Percentiles rank a stretch among this genome's conserved stretches.
phyloP scores from a whole-genome alignment of 2,888 invertebrate species.

The Apodemia mormo region DNA sequence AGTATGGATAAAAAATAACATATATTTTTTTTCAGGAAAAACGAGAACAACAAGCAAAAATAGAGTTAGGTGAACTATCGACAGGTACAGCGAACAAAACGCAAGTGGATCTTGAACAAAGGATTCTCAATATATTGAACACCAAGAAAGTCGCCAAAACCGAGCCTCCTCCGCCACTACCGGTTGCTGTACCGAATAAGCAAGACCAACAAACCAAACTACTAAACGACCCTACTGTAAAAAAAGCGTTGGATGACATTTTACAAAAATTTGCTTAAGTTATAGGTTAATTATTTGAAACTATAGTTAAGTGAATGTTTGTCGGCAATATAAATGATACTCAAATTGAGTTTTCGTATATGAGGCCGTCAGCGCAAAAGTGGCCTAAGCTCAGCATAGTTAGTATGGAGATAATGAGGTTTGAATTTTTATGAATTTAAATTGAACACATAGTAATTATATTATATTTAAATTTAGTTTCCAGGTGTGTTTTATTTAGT shows the following conservation, averaged over 20 bases:
- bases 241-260: constrained; percentile 89
- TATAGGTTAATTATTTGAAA: neutral
- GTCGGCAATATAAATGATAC: too few species aligned
- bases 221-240: constrained; percentile 89
- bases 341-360: too few species aligned
- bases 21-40: constrained; percentile 78
- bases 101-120: constrained; percentile 87
- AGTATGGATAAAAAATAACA: too few species aligned
- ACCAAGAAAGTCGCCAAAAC: constrained; percentile 75
- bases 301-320: neutral
- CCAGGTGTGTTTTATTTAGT: neutral
- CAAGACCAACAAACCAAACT: constrained; percentile 76
- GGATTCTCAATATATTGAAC: constrained; percentile 90
- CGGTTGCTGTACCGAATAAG: constrained; percentile 45
- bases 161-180: constrained; percentile 36
- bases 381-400: neutral
- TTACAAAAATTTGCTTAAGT: constrained; percentile 63
- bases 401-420: neutral
- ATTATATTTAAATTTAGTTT: neutral
- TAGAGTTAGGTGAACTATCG: constrained; percentile 85
- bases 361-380: neutral
- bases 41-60: constrained; percentile 87
- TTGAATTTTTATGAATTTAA: constrained; percentile 3
- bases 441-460: neutral
- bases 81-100: constrained; percentile 66